Base-by-base conservation (phyloP, 2,888 invertebrate species). In the Eledona agricola region DNA sequence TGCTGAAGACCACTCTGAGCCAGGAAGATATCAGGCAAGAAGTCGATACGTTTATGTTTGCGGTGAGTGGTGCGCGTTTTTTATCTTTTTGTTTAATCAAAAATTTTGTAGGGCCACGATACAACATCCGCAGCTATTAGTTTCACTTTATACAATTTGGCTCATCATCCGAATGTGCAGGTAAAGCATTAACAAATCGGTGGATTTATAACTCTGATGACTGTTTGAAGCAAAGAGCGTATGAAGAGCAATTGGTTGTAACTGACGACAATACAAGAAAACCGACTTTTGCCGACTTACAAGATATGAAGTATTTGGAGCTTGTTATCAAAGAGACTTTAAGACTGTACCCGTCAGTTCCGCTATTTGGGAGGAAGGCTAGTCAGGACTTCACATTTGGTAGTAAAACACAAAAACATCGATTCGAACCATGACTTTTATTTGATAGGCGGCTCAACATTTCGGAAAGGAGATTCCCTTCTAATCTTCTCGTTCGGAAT, bases 31-130 rank as follows among this genome's bases (percentile, higher is more conserved):
- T 88, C 22, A 78, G 83, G 38, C 85, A 87, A 68, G 85, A 88
- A 75, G 84, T 87, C 0, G 84, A 87, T 57, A 87, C 87, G 0
- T 87, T 88, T 59, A 83, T 87, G 82, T 88, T 87, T 70, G 86
- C 83, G 72, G 85, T 84, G n/a, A n/a, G n/a, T n/a, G n/a, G n/a
- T n/a, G n/a, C n/a, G n/a, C n/a, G n/a, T n/a, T n/a, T n/a, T n/a
- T n/a, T n/a, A 31, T 25, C 17, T 28, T 19, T 32, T 35, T 16
- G 32, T 10, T 38, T 26, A 19, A 28, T 32, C 15, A 16, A 37
- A 17, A 20, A 10, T 4, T 12, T 63, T 66, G 40, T 37, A 78
- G 78, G 78, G 77, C 1, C 75, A 78, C 47, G 76, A 79, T 55
- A 79, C 79, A 0, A 78, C 77, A 17, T 69, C 78, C 1, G 69